Base-by-base conservation (phyloP, 2,797 vertebrate genomes). In the Sparus aurata region DNA sequence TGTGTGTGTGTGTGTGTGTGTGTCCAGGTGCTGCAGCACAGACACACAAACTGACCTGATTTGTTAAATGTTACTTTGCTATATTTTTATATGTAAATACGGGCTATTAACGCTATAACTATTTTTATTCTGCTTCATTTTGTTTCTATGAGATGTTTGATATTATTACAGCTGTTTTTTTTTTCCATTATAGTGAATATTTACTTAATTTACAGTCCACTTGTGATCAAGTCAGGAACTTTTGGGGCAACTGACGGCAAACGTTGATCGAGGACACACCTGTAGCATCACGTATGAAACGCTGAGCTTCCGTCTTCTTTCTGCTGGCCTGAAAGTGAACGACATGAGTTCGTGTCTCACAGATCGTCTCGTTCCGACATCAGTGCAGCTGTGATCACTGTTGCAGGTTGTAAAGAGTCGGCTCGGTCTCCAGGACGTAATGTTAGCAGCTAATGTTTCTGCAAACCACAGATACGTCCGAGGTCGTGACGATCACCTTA, bases 51-150 rank as follows among this genome's bases (percentile, higher is more conserved):
- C 78, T 81, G 82, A 87, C 93, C 89, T 84, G 91, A 93, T 89
- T 93, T 87, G 77, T 88, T 95, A 68, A 95, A 95, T 96, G 92
- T 97, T 96, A 87, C 91, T 96, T 97, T 96, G 95, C 95, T 97
- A 94, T 97, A 97, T 98, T 98, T 98, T 98, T 98, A 94, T 97
- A 96, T 93, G 91, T 96, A 96, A 80, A 95, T 95, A 91, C 9
- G 90, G 94, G 90, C 92, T 89, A 79, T 89, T 91, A 91, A 73
- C 83, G 81, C 57, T 89, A 91, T 65, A 95, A 92, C 89, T 93
- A 94, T 91, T 94, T 95, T 94, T 95, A 96, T 93, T 94, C 87
- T 89, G 75, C 94, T 95, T 95, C 90, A 90, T 89, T 92, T 94
- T 86, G 81, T 87, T 90, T 91, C 75, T 85, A 84, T 78, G 85